Evolutionary conservation across 2,113 vertebrate genomes (phyloP).

Genomic region (Labeo rohita): DNA sequence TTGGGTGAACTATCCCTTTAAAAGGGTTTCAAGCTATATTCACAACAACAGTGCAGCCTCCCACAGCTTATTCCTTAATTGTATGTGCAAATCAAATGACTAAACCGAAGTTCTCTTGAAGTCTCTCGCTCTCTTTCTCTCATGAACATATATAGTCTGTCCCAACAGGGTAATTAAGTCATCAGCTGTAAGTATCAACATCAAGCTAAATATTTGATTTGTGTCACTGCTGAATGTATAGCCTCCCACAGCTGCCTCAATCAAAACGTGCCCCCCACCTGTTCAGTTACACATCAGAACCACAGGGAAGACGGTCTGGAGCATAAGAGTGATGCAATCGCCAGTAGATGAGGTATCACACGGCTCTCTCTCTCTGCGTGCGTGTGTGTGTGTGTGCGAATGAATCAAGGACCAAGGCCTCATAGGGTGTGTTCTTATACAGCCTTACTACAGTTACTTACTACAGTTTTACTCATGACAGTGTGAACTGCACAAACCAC

Average conservation of each 20-base stretch:
- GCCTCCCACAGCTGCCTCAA: slow-evolving; percentile 54
- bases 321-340: slow-evolving; percentile 45
- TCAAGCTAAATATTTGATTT: slow-evolving; percentile 64
- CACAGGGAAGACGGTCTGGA: slow-evolving; percentile 50
- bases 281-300: slow-evolving; percentile 60
- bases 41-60: background rate
- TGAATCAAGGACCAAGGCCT: background rate
- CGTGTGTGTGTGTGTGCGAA: slow-evolving; percentile 38
- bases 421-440: background rate
- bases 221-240: slow-evolving; percentile 55
- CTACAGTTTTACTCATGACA: too few species aligned
- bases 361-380: slow-evolving; percentile 17
- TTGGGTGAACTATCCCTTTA: too few species aligned
- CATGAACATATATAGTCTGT: slow-evolving; percentile 7
- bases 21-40: too few species aligned
- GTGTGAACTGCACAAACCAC: too few species aligned
- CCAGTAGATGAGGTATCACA: slow-evolving; percentile 45
- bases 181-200: slow-evolving; percentile 62
- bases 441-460: background rate
- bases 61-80: background rate
- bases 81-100: slow-evolving; percentile 7
- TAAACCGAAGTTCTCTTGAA: background rate
- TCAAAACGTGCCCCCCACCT: slow-evolving; percentile 46
- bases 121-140: background rate
- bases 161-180: slow-evolving; percentile 48